These are phyloP conservation scores for Mormyrus hasselquistii DNA, from an alignment of 2,797 vertebrate species.

Conservation along the genomic window DNA sequence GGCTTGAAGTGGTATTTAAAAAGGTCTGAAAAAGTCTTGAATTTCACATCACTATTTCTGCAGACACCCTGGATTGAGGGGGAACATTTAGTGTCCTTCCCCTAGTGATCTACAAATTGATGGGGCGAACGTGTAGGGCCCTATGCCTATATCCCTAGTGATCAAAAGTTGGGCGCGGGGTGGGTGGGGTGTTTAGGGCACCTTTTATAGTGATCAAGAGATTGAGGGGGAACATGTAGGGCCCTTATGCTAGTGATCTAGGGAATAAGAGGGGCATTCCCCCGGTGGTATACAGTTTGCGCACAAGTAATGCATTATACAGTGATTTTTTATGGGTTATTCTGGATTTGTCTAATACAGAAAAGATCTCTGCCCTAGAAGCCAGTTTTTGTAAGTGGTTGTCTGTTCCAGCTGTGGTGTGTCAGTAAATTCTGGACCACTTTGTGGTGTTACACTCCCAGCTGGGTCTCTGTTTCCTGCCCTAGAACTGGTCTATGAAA, in stretches of 20 bases:
- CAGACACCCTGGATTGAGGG: neutral
- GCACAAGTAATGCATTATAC: neutral
- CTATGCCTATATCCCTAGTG: neutral
- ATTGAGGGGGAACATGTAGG: neutral
- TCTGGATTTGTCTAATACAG: neutral
- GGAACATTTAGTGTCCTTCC: neutral
- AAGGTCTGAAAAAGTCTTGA: neutral
- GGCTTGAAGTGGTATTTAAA: neutral
- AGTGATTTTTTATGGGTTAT: neutral
- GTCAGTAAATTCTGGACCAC: neutral
- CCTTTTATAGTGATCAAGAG: neutral
- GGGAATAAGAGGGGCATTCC: neutral
- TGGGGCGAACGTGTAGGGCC: neutral
- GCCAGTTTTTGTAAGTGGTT: neutral
- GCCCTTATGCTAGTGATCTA: neutral
- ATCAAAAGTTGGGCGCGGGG: neutral
- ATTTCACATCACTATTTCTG: neutral
- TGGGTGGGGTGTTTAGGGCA: neutral
- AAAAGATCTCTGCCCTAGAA: conserved; percentile 8
- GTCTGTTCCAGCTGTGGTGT: neutral
- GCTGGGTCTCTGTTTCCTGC: neutral
- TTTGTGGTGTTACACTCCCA: neutral
- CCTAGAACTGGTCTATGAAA: neutral
- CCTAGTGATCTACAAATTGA: neutral
- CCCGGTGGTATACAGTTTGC: neutral